Evolutionary conservation across 2,888 invertebrate genomes (phyloP).

Genomic region (Troilus luridus): DNA sequence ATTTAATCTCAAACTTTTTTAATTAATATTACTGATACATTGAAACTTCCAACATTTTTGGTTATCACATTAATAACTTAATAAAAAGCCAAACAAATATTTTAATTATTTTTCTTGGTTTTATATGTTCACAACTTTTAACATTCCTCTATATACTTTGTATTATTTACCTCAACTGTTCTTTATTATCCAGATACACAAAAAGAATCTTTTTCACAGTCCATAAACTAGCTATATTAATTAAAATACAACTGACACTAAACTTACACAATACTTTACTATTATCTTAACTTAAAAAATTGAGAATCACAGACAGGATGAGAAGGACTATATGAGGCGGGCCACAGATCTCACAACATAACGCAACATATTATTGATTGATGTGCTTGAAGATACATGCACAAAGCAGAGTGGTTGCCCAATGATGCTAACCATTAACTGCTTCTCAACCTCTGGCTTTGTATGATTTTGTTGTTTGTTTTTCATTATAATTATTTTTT

Average conservation of each 20-base stretch:
- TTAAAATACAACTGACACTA: constrained; percentile 9
- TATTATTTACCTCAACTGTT: background rate
- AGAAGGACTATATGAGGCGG: constrained; percentile 29
- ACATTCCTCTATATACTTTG: no score
- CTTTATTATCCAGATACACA: constrained; percentile 14
- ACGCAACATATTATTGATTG: background rate
- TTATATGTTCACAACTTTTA: background rate
- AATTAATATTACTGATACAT: no score
- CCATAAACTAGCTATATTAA: background rate
- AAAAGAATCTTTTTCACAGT: background rate
- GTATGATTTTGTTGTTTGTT: background rate
- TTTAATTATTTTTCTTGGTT: background rate
- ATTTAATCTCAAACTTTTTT: no score
- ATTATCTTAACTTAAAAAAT: constrained; percentile 38
- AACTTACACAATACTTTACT: constrained; percentile 7
- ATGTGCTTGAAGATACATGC: constrained; percentile 23
- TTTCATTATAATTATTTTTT: background rate
- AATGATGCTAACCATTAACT: background rate
- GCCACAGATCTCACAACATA: constrained; percentile 9
- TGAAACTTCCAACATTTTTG: no score
- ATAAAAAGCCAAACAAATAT: background rate
- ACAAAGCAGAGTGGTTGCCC: background rate
- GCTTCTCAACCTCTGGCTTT: constrained; percentile 14
- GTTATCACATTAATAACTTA: no score
- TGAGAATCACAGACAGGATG: constrained; percentile 49